These are phyloP conservation scores for Hyles vespertilio DNA, from an alignment of 1,140 invertebrate genomes.

Conservation along the genomic window DNA sequence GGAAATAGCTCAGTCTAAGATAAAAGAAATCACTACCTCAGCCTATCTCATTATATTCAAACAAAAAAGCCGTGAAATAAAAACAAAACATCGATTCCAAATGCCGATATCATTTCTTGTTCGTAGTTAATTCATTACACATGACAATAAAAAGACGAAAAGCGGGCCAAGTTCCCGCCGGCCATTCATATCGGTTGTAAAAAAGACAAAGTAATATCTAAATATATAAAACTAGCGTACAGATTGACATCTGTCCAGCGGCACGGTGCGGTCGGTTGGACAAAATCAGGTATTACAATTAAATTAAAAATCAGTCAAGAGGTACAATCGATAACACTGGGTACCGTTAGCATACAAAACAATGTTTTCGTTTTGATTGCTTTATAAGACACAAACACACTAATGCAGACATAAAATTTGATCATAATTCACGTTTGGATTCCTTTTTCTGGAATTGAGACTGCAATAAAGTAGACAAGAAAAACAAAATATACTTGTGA, in stretches of 20 bases:
- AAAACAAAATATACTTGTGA: too few relatives aligned
- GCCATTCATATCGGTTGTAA: conserved; percentile 30
- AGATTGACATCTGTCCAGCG: conserved; percentile 65
- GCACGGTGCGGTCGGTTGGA: conserved; percentile 50
- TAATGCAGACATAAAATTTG: too few relatives aligned
- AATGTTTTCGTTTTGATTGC: background rate
- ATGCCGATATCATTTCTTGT: conserved; percentile 32
- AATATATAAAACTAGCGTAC: conserved; percentile 34
- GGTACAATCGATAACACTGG: conserved; percentile 46
- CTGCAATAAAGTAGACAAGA: too few relatives aligned
- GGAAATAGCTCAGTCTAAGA: too few relatives aligned
- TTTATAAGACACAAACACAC: too few relatives aligned
- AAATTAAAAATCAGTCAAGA: conserved; percentile 72
- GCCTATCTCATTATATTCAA: too few relatives aligned
- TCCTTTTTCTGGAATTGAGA: too few relatives aligned
- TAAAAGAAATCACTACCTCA: too few relatives aligned
- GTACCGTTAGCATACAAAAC: conserved; percentile 28
- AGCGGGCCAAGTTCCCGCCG: conserved; percentile 16
- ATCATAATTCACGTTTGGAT: too few relatives aligned
- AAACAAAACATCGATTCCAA: conserved; percentile 29
- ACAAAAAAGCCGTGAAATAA: background rate
- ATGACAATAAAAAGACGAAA: conserved; percentile 47
- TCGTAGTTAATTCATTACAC: conserved; percentile 41
- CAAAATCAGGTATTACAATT: conserved; percentile 73
- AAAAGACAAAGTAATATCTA: conserved; percentile 26